These are phyloP conservation scores for Melanostoma mellinum DNA, from an alignment of 2,888 invertebrate species.

Conservation along the genomic window DNA sequence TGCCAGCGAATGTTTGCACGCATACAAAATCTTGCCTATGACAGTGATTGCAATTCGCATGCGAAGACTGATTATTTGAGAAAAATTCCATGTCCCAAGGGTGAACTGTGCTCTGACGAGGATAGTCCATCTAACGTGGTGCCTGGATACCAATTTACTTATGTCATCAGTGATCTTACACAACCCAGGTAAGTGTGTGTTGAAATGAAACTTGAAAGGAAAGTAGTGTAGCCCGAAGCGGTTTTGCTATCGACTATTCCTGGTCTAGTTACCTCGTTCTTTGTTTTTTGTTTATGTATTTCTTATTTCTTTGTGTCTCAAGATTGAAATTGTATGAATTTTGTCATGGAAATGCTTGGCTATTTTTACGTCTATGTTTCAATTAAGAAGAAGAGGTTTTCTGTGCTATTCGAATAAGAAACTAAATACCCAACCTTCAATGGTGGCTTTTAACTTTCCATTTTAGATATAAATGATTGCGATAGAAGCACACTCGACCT, in stretches of 20 bases:
- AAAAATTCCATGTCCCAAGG: conserved; percentile 91
- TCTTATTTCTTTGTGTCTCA: conserved; percentile 10
- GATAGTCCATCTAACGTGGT: conserved; percentile 93
- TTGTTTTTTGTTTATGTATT: not conserved
- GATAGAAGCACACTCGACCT: too few relatives aligned
- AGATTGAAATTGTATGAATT: too few relatives aligned
- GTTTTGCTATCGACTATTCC: conserved; percentile 4
- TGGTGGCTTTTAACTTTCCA: too few relatives aligned
- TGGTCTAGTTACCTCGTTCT: conserved; percentile 7
- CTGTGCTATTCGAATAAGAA: too few relatives aligned
- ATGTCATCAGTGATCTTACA: conserved; percentile 93
- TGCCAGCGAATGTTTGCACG: conserved; percentile 94
- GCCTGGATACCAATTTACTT: conserved; percentile 95
- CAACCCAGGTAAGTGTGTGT: conserved; percentile 90
- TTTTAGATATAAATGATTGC: too few relatives aligned
- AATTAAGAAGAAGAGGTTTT: too few relatives aligned
- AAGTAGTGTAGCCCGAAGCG: not conserved
- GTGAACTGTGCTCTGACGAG: conserved; percentile 92
- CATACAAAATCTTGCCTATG: conserved; percentile 91
- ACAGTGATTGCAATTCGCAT: conserved; percentile 88
- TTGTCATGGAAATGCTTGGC: too few relatives aligned
- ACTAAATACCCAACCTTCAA: too few relatives aligned
- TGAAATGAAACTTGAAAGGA: not conserved
- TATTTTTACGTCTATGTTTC: too few relatives aligned
- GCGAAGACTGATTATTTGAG: conserved; percentile 87